Conservation (phyloP, 2,113 vertebrate genomes). For the Otocyon megalotis region DNA sequence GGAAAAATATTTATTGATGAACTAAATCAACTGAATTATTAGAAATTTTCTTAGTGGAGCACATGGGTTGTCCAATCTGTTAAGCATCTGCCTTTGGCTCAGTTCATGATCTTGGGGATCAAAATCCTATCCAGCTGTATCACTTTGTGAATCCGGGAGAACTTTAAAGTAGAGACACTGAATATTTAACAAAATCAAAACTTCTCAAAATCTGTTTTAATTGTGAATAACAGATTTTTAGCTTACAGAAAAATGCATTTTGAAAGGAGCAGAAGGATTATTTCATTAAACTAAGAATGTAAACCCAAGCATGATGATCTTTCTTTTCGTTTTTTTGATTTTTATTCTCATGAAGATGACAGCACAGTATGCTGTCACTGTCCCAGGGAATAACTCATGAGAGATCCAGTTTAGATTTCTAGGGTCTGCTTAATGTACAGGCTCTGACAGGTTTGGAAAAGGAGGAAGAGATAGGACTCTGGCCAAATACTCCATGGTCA, state of each 20-base stretch:
- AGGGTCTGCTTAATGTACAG: neutral
- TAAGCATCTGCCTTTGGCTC: too few species aligned
- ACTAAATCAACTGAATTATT: too few species aligned
- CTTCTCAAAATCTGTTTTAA: constrained; percentile 53
- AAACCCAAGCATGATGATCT: neutral
- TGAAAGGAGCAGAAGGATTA: constrained; percentile 46
- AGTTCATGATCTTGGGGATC: too few species aligned
- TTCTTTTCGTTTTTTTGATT: neutral
- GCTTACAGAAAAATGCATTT: constrained; percentile 8
- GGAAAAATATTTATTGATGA: too few species aligned
- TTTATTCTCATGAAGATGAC: neutral
- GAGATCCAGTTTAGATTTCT: neutral
- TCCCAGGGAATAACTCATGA: neutral
- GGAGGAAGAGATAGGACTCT: neutral
- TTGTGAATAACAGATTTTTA: constrained; percentile 20
- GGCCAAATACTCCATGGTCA: neutral
- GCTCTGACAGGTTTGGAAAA: neutral
- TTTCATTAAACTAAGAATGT: constrained; percentile 34
- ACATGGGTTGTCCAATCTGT: too few species aligned
- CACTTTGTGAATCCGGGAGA: neutral
- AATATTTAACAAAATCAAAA: constrained; percentile 38
- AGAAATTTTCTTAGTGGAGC: too few species aligned
- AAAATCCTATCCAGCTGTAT: neutral
- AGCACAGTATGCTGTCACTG: neutral
- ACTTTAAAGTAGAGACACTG: neutral